Base-by-base conservation (phyloP, 2,888 invertebrate species). In the Limenitis camilla region DNA sequence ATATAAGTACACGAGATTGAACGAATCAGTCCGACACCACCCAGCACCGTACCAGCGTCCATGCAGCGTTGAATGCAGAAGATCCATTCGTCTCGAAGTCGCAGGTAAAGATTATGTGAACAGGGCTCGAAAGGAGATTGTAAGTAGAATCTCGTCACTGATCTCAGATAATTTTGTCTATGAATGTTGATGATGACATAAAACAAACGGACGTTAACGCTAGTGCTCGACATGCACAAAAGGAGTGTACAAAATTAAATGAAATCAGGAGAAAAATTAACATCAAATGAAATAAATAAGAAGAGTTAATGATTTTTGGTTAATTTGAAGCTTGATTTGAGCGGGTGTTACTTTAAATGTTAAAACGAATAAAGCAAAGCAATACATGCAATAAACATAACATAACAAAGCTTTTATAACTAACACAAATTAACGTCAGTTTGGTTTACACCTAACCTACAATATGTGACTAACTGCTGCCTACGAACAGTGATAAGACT, bases 71-170 rank as follows among this genome's bases (percentile, higher is more conserved):
- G 74, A 78, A 78, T 76, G 81, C 71, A 62, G 76, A 63, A 66
- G 66, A 72, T 75, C 74, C 73, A 65, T 68, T 76, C 66, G 66
- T 64, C 73, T 64, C 76, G 74, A 73, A 73, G 67, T 72, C 69
- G 71, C 61, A 70, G 67, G 63, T 62, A 63, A 41, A 67, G 66
- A 59, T 56, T 58, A 63, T 60, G 62, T 67, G 62, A 63, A 65
- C 63, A 67, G 62, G 61, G 52, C 52, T 56, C 60, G 61, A 62
- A 61, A 60, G 62, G 64, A 58, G 49, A 61, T 63, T 54, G 60
- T 63, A 60, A 67, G 68, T 68, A 81, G 82, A 84, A 82, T 83
- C 86, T 86, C 85, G 86, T 81, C 86, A 71, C 86, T 86, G 86
- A 86, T 86, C 85, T 85, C 82, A 84, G 73, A 76, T 85, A 84